Conservation (phyloP, 2,797 vertebrate genomes). For the Australoheros facetus region DNA sequence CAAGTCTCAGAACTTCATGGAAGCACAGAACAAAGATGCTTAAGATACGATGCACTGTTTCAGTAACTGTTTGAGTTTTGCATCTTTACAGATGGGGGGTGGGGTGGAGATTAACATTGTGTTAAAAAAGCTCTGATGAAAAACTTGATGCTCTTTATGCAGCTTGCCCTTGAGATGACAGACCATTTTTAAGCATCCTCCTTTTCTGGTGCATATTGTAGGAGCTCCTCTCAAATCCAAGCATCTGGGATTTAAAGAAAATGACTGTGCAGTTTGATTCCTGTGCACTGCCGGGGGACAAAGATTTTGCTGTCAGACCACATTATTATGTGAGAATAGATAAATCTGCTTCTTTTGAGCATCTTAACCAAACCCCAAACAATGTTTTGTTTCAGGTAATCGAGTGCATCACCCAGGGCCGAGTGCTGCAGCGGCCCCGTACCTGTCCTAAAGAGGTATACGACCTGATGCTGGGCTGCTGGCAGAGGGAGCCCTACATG, state of each 20-base stretch:
- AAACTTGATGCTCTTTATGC: neutral
- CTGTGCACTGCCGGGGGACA: neutral
- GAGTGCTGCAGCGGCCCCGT: constrained; percentile 95
- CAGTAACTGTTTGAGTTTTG: neutral
- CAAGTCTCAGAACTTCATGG: neutral
- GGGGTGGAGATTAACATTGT: neutral
- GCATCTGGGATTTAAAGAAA: neutral
- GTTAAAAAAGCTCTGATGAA: neutral
- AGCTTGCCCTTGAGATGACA: neutral
- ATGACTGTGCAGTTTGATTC: neutral
- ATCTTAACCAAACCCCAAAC: neutral
- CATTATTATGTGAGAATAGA: neutral
- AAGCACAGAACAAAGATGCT: neutral
- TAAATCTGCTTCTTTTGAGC: neutral
- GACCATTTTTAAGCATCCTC: neutral
- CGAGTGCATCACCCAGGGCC: constrained; percentile 98
- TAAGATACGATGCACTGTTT: neutral
- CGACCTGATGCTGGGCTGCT: constrained; percentile 98
- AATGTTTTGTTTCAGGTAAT: constrained; percentile 86
- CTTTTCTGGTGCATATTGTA: neutral
- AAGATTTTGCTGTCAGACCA: neutral
- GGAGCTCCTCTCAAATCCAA: neutral
- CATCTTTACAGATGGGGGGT: neutral
- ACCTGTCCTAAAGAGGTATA: constrained; percentile 98
- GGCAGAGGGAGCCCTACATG: constrained; percentile 98